Percentiles rank a stretch among this genome's conserved stretches.
Evolutionary conservation across 2,113 vertebrate genomes (phyloP).

Genomic region (Aramus guarauna): DNA sequence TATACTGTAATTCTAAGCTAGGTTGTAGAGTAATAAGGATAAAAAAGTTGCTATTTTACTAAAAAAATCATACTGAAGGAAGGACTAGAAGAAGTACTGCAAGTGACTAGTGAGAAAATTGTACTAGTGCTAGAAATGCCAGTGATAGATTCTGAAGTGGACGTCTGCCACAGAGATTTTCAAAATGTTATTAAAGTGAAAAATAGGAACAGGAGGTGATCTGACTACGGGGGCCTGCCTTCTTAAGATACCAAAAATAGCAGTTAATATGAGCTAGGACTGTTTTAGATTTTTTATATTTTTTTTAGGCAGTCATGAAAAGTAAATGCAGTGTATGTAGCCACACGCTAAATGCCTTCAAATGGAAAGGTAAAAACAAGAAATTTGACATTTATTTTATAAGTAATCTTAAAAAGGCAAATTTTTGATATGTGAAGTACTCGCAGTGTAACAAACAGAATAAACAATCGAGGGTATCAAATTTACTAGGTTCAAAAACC

Average conservation of each 20-base stretch:
- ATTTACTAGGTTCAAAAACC: neutral
- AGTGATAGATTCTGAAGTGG: neutral
- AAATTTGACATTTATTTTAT: neutral
- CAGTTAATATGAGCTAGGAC: neutral
- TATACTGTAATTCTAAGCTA: neutral
- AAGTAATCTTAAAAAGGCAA: neutral
- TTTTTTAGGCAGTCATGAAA: neutral
- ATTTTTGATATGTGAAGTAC: neutral
- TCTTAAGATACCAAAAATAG: neutral
- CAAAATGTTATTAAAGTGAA: neutral
- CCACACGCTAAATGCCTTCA: neutral
- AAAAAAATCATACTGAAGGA: neutral
- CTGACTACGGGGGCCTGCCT: neutral
- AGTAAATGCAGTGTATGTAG: neutral
- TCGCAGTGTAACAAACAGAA: neutral
- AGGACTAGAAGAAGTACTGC: neutral
- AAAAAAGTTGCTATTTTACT: neutral
- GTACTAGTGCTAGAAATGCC: neutral
- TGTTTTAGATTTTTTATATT: neutral
- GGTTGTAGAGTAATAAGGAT: neutral
- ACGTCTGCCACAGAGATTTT: neutral
- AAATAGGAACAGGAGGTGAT: neutral
- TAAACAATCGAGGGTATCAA: neutral
- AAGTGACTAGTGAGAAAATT: neutral
- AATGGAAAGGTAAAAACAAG: neutral